These are phyloP conservation scores for Callionymus lyra DNA, from an alignment of 2,113 vertebrate species.

Conservation along the genomic window DNA sequence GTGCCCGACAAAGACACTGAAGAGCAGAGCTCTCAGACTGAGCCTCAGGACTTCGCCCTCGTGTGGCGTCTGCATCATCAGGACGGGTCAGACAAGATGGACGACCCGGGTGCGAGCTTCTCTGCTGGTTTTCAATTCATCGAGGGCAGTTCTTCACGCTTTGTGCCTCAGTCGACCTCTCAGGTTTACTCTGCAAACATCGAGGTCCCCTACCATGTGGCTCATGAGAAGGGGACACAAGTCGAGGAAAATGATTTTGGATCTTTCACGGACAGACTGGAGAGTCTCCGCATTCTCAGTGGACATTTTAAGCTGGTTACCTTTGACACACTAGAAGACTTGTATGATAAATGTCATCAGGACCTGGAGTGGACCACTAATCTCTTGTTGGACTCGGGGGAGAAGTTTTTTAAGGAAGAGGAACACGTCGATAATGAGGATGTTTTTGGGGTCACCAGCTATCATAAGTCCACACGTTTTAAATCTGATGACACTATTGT, in stretches of 20 bases:
- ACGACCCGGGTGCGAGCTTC: neutral
- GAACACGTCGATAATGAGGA: conserved; percentile 26
- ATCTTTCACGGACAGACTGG: conserved; percentile 58
- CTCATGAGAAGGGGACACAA: conserved; percentile 82
- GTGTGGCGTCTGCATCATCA: conserved; percentile 80
- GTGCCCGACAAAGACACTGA: conserved; percentile 2
- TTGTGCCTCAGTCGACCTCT: conserved; percentile 62
- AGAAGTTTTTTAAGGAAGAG: conserved; percentile 72
- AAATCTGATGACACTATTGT: neutral
- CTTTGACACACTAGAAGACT: conserved; percentile 83
- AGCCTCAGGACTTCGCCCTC: conserved; percentile 81
- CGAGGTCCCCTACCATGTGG: conserved; percentile 77
- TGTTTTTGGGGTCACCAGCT: neutral
- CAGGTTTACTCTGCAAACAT: conserved; percentile 35
- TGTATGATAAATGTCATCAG: conserved; percentile 91
- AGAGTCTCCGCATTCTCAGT: conserved; percentile 77
- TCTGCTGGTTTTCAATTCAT: conserved; percentile 60
- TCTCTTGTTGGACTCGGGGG: conserved; percentile 86
- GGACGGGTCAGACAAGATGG: conserved; percentile 32
- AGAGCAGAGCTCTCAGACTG: conserved; percentile 70
- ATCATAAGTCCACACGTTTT: too few relatives aligned
- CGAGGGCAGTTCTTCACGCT: conserved; percentile 64
- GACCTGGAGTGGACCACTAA: conserved; percentile 92
- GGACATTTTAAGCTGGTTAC: conserved; percentile 81
- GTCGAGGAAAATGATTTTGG: conserved; percentile 83